Evolutionary conservation across 35 echinoderm and acorn worm genomes (phyloP).

Genomic region (Apostichopus parvimensis): DNA sequence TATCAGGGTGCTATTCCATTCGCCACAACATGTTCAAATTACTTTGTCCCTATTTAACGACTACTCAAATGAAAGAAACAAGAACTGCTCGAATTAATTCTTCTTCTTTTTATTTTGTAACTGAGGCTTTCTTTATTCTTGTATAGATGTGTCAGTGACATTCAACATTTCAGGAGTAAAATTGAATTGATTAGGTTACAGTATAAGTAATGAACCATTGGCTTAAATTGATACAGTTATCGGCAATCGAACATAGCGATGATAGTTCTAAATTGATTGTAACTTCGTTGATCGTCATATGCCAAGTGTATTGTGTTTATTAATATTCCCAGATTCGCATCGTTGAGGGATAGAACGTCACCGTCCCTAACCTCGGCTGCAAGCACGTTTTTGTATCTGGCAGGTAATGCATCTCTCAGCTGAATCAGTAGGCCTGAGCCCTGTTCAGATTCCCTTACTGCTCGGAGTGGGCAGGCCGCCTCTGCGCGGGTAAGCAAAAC

Average conservation of each 20-base stretch:
- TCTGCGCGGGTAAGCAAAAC: background rate
- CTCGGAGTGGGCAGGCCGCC: background rate
- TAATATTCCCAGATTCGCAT: background rate
- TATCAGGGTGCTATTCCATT: too few species aligned
- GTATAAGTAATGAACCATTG: too few species aligned
- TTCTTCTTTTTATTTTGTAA: too few species aligned
- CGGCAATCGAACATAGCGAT: background rate
- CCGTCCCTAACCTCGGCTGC: background rate
- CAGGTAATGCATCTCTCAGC: background rate
- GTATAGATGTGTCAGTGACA: too few species aligned
- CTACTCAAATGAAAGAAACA: too few species aligned
- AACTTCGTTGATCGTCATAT: background rate
- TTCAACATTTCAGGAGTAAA: too few species aligned
- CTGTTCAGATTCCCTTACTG: background rate
- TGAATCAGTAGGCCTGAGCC: background rate
- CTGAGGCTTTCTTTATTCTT: too few species aligned
- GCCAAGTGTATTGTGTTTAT: background rate
- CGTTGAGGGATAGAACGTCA: background rate
- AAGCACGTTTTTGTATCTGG: background rate
- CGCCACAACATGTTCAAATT: too few species aligned
- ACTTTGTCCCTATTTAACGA: too few species aligned
- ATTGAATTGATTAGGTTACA: too few species aligned
- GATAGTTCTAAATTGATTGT: background rate
- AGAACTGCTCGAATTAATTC: too few species aligned
- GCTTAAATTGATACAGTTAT: background rate